These are phyloP conservation scores for Petromus typicus DNA, from an alignment of 2,113 vertebrate species.

Conservation along the genomic window DNA sequence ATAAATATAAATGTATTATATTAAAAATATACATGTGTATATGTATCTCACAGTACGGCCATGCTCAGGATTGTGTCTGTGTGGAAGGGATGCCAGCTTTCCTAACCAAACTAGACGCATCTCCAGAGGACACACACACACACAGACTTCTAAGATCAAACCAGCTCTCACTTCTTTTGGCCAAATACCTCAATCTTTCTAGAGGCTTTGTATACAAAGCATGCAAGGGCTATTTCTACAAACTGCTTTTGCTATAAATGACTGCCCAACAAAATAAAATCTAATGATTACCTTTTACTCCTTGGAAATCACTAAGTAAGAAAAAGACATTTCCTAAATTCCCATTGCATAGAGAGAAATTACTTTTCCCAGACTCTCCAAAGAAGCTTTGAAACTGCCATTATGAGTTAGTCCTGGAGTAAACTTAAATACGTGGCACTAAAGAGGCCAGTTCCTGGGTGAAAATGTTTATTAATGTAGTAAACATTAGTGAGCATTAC, in stretches of 20 bases:
- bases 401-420: not conserved
- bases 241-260: constrained; percentile 28
- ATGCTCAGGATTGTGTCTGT: not conserved
- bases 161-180: not conserved
- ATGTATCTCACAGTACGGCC: not conserved
- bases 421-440: not conserved
- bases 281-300: constrained; percentile 72
- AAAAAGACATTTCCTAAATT: not conserved
- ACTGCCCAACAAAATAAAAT: constrained; percentile 56
- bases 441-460: not conserved
- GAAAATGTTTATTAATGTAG: not conserved
- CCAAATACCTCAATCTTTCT: not conserved
- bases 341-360: not conserved
- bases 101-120: not conserved
- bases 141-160: not conserved
- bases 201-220: not conserved
- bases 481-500: too few species aligned
- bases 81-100: not conserved
- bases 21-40: not conserved
- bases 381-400: constrained; percentile 26
- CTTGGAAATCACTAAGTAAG: constrained; percentile 31
- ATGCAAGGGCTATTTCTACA: not conserved
- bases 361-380: not conserved
- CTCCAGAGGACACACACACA: not conserved
- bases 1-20: not conserved